Percentiles rank a stretch among this genome's conserved stretches.
These are phyloP conservation scores for Barnardius zonarius DNA, from an alignment of 2,113 vertebrate genomes.

Conservation along the genomic window DNA sequence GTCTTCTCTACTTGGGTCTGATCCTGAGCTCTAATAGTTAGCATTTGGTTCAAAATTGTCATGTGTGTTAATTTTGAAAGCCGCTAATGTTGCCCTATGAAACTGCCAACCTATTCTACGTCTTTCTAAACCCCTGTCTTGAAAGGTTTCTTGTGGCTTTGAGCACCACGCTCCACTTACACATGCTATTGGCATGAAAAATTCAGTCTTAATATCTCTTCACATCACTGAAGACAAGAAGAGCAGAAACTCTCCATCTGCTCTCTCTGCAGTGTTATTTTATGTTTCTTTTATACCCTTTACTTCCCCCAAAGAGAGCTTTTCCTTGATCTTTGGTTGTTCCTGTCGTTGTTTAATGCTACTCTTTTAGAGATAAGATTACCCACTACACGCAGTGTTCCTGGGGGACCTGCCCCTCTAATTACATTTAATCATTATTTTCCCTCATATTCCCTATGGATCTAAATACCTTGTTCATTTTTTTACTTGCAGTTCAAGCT, in stretches of 20 bases:
- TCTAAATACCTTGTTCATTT: neutral
- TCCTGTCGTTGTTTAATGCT: constrained; percentile 13
- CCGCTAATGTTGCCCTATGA: neutral
- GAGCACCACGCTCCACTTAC: neutral
- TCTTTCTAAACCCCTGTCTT: neutral
- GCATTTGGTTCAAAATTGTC: neutral
- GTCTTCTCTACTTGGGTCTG: neutral
- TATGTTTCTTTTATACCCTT: neutral
- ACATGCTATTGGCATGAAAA: constrained; percentile 11
- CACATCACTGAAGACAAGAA: neutral
- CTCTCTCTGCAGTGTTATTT: neutral
- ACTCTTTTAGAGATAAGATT: constrained; percentile 3
- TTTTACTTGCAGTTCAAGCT: neutral
- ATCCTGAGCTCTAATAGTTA: neutral
- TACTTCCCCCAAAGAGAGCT: neutral
- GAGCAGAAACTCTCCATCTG: neutral
- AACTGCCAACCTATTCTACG: neutral
- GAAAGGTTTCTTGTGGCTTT: neutral
- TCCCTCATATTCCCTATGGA: neutral
- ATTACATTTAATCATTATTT: neutral
- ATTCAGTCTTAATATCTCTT: neutral
- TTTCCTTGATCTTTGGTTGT: neutral
- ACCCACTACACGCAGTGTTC: neutral
- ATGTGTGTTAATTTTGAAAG: neutral
- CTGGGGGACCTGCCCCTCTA: neutral